Base-by-base conservation (phyloP, 2,888 invertebrate species). In the Apamea anceps region DNA sequence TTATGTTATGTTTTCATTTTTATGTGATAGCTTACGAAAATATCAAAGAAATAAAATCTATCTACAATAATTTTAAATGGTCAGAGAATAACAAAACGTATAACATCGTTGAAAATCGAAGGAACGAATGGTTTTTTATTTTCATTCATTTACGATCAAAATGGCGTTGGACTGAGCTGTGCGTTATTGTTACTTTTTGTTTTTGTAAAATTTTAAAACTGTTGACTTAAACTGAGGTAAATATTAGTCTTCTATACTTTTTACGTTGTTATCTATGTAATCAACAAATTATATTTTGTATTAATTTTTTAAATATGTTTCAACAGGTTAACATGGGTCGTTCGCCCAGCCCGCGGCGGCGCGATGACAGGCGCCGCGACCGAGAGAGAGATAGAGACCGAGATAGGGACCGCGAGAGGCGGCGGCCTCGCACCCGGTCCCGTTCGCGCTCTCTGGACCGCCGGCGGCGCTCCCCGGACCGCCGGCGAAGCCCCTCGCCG, bases 331-430 rank as follows among this genome's bases (percentile, higher is more conserved):
- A 91, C 90, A 97, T 96, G 97, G 97, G 96, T 89, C 95, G 97
- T 85, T 96, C 97, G 91, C 97, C 97, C 80, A 97, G 97, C 91
- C 97, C 97, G 84, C 94, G 96, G 89, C 96, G 96, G 90, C 96
- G 96, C 88, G 96, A 96, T 68, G 96, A 96, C 66, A 91, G 95
- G 85, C 93, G 95, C 71, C 93, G 94, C 15, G 92, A 93, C 75
- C 77, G 88, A 74, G 88, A 87, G 25, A 87, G 89, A 45, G 85
- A 86, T 51, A 90, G 95, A 85, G 95, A 95, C 86, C 94, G 96
- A 76, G 96, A 96, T 75, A 93, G 96, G 84, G 96, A 96, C 86
- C 94, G 97, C 77, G 95, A 96, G 72, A 93, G 96, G 85, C 93
- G 96, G 37, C 93, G 96, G 87, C 95, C 91, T 72, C 93, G 96